Conservation (phyloP, 2,113 vertebrate genomes). For the Onychostoma macrolepis region DNA sequence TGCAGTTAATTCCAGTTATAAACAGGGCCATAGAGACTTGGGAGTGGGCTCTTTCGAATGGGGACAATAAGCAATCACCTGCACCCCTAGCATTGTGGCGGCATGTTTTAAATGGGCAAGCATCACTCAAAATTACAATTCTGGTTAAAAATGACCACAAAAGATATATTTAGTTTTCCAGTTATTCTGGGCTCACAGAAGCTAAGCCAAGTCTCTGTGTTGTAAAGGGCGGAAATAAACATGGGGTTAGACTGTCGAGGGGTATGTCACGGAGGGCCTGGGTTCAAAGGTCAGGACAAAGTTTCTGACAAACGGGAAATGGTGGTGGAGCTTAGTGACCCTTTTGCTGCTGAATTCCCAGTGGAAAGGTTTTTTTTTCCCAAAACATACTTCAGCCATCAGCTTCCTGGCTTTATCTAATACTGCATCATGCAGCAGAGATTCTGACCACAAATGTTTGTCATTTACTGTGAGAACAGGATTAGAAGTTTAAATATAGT, state of each 20-base stretch:
- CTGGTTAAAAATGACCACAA: neutral
- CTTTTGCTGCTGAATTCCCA: constrained; percentile 8
- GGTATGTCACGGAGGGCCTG: constrained; percentile 1
- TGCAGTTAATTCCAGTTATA: too few species aligned
- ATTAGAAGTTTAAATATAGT: constrained; percentile 42
- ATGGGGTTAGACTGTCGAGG: neutral
- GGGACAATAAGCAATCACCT: neutral
- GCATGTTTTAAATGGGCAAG: neutral
- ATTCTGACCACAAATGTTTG: constrained; percentile 27
- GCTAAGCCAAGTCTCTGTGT: neutral
- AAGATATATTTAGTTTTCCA: constrained; percentile 3
- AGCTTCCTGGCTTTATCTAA: constrained; percentile 25
- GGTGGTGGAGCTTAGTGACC: neutral
- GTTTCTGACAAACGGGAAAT: constrained; percentile 34
- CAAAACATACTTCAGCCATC: constrained; percentile 4
- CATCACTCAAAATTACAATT: neutral
- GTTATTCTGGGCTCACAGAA: constrained; percentile 4
- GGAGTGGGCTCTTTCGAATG: too few species aligned
- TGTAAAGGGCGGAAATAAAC: neutral
- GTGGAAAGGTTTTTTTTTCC: neutral
- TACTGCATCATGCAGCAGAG: constrained; percentile 13
- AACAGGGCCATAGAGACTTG: too few species aligned
- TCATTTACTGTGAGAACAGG: constrained; percentile 41
- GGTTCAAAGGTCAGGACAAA: constrained; percentile 38
- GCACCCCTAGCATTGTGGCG: neutral